phyloP scores from a whole-genome alignment of 2,888 invertebrate genomes.

The Apamea epomidion region DNA sequence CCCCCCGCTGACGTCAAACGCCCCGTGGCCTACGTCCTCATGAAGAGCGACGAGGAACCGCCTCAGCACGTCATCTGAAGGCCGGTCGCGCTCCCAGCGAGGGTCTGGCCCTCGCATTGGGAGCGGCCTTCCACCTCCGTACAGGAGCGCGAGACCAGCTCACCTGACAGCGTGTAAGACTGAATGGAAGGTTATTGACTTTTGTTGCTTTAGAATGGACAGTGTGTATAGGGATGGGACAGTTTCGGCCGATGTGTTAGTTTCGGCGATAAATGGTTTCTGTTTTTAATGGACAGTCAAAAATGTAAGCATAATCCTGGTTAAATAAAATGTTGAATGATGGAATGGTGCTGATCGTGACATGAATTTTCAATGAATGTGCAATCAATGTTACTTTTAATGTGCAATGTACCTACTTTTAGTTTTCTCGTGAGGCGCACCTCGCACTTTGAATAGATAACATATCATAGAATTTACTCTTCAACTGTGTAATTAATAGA shows the following conservation, averaged over 20 bases:
- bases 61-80: slow-evolving; percentile 95
- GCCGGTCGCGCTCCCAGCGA: slow-evolving; percentile 95
- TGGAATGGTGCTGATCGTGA: slow-evolving; percentile 65
- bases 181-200: slow-evolving; percentile 58
- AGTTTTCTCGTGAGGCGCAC: slow-evolving; percentile 47
- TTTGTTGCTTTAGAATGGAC: slow-evolving; percentile 25
- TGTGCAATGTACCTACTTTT: slow-evolving; percentile 69
- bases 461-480: slow-evolving; percentile 83
- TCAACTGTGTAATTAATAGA: slow-evolving; percentile 61
- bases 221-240: slow-evolving; percentile 42
- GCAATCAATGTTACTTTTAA: slow-evolving; percentile 65
- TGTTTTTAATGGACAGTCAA: slow-evolving; percentile 35
- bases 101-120: slow-evolving; percentile 89
- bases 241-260: slow-evolving; percentile 15
- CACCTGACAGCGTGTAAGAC: slow-evolving; percentile 86
- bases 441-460: slow-evolving; percentile 79
- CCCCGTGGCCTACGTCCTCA: slow-evolving; percentile 91
- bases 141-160: slow-evolving; percentile 81
- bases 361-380: slow-evolving; percentile 51
- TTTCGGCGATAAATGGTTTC: slow-evolving; percentile 38
- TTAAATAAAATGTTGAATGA: slow-evolving; percentile 33
- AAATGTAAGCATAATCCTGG: slow-evolving; percentile 8
- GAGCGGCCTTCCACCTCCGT: slow-evolving; percentile 87
- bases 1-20: slow-evolving; percentile 87
- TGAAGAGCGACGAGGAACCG: slow-evolving; percentile 91